phyloP scores from a whole-genome alignment of 1,140 invertebrate genomes.

The Pseudomyrmex cubaensis region DNA sequence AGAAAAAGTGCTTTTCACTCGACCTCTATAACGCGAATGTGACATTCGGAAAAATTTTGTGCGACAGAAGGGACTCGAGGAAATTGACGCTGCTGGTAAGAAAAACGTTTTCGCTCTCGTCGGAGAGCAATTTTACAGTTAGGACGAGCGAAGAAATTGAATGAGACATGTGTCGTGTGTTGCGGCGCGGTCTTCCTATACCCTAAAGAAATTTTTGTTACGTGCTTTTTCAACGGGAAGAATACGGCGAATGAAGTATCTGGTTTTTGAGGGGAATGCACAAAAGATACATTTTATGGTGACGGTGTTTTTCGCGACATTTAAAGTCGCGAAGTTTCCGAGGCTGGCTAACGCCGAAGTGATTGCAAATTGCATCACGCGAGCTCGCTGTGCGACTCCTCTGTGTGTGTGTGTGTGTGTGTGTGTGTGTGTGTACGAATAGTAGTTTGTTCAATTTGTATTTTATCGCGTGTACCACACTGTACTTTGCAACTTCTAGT shows the following conservation, averaged over 20 bases:
- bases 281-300: not conserved
- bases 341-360: not conserved
- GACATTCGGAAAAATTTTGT: not conserved
- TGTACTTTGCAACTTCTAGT: conserved; percentile 40
- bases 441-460: conserved; percentile 44
- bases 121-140: not conserved
- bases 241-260: not conserved
- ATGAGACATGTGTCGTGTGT: conserved; percentile 17
- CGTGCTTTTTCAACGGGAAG: not conserved
- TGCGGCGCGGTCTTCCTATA: not conserved
- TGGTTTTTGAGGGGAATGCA: not conserved
- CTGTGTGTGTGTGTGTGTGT: not conserved
- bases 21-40: not conserved
- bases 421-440: not conserved
- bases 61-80: conserved; percentile 15
- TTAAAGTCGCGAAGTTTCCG: conserved; percentile 20
- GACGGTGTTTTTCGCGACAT: not conserved
- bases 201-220: not conserved
- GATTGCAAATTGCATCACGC: conserved; percentile 38
- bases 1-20: not conserved
- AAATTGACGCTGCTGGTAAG: conserved; percentile 8
- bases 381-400: conserved; percentile 19
- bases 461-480: conserved; percentile 54
- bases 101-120: not conserved
- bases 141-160: conserved; percentile 3